Conservation (phyloP, 2,888 invertebrate genomes). For the Melikaiella ostensackeni region DNA sequence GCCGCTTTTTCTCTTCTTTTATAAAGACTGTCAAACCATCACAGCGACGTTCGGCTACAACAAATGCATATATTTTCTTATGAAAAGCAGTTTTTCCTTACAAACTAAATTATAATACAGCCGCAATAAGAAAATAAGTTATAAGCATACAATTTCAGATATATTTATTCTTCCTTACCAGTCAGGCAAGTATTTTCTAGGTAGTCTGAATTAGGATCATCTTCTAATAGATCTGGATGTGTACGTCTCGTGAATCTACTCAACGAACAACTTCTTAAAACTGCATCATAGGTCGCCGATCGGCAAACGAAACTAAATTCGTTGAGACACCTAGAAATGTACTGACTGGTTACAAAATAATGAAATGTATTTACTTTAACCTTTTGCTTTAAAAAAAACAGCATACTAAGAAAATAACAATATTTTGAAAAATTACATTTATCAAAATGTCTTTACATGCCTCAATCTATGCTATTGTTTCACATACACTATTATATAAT, state of each 20-base stretch:
- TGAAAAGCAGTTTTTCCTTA: background rate
- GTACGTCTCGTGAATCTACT: slow-evolving; percentile 91
- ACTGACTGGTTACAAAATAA: background rate
- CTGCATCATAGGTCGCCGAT: slow-evolving; percentile 90
- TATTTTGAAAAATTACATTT: no score
- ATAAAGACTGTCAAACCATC: slow-evolving; percentile 92
- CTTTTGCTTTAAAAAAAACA: no score
- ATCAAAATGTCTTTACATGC: no score
- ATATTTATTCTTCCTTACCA: slow-evolving; percentile 79
- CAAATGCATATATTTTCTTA: slow-evolving; percentile 13
- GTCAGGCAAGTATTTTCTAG: slow-evolving; percentile 94
- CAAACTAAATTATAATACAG: background rate
- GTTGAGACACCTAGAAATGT: slow-evolving; percentile 83
- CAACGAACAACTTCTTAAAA: slow-evolving; percentile 87
- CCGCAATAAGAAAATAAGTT: background rate
- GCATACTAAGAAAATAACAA: no score
- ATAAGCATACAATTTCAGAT: background rate
- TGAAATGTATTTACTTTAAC: no score
- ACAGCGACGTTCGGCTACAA: slow-evolving; percentile 88
- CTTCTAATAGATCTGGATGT: slow-evolving; percentile 90
- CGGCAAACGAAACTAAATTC: slow-evolving; percentile 94
- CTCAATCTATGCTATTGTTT: background rate
- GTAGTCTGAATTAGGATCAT: slow-evolving; percentile 93
- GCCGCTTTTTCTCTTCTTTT: slow-evolving; percentile 92
- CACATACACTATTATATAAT: background rate